phyloP scores from a whole-genome alignment of 2,797 vertebrate genomes.

The Orestias chungarensis region DNA sequence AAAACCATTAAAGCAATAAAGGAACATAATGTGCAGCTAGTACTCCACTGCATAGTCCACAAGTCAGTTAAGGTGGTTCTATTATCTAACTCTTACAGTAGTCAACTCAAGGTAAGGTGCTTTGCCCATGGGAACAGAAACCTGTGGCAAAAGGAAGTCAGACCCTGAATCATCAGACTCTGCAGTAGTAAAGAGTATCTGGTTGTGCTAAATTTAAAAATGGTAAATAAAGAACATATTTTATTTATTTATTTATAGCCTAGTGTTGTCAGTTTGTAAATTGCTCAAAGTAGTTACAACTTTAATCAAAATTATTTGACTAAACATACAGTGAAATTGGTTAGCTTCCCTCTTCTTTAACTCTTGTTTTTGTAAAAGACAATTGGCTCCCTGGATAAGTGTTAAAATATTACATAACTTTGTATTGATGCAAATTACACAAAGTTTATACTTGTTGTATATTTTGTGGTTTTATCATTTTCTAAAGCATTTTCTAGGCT shows the following conservation, averaged over 20 bases:
- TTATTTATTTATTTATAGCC: background rate
- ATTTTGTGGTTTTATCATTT: background rate
- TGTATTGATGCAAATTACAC: background rate
- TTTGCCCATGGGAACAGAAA: background rate
- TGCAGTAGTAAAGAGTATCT: background rate
- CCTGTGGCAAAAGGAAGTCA: background rate
- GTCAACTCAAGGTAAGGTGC: background rate
- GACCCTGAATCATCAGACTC: background rate
- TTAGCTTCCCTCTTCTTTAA: background rate
- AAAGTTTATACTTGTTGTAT: background rate
- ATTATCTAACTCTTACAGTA: too few species aligned
- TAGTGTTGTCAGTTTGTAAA: background rate
- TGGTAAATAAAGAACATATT: background rate
- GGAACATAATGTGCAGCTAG: background rate
- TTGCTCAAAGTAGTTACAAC: background rate
- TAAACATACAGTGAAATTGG: background rate
- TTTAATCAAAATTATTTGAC: background rate
- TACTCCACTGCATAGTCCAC: background rate
- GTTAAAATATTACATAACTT: background rate
- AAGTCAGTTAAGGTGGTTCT: background rate
- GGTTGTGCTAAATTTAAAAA: background rate
- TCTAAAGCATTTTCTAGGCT: background rate
- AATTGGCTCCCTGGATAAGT: background rate
- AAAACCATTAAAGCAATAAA: background rate
- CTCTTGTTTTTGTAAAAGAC: background rate